Base-by-base conservation (phyloP, 2,113 vertebrate species). In the Morone saxatilis region DNA sequence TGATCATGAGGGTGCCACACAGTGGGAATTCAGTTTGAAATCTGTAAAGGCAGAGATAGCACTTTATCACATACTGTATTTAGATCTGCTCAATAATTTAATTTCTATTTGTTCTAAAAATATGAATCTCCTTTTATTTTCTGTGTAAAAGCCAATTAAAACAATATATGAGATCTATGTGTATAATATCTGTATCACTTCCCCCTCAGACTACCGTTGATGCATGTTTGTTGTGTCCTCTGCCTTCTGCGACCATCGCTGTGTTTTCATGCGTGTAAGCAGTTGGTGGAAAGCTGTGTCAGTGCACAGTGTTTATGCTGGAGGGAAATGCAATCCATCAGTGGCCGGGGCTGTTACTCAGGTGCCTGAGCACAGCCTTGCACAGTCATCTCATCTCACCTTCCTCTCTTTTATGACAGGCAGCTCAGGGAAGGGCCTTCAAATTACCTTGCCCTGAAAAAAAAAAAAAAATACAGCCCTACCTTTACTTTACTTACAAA, bases 291-390 rank as follows among this genome's bases (percentile, higher is more conserved):
- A 81, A 82, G 88, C 83, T 56, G 80, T 71, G 88, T 85, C 76
- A 54, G 80, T 51, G 80, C 59, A 14, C 14, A 12, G 81, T 89
- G 85, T 92, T 92, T 83, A 90, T 71, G 90, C 90, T 86, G 84
- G 75, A 85, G 91, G 91, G 88, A 71, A 82, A 78, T 66, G 79
- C 10, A 47, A 93, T 93, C 90, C 84, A 92, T 94, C 91, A 91
- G 72, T 6, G 66, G 76, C 61, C 38, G 20, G 90, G 65, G 83
- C 72, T 59, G 69, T 86, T 87, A 86, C 86, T 80, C 89, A 86
- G 88, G 84, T 90, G 87, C 66, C 88, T 69, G 70, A 77, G 88
- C 71, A 59, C 65, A 83, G 88, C 78, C 84, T 86, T 77, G 87
- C 77, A 81, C 81, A 87, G 87, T 86, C 84, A 80, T 85, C 86